phyloP scores from a whole-genome alignment of 2,113 vertebrate genomes.

The Phylloscopus trochiloides region DNA sequence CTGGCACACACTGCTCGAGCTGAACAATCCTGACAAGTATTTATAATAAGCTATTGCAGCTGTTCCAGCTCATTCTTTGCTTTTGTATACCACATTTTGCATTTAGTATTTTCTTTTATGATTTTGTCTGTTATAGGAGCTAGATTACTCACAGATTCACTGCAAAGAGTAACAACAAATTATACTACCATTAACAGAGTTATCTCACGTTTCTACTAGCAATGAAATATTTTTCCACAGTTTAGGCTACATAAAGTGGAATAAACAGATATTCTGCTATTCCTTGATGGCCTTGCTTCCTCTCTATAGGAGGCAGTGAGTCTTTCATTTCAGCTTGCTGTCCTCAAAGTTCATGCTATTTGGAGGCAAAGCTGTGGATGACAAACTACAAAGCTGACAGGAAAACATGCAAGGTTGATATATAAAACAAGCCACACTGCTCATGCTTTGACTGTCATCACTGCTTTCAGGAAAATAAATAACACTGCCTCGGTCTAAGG shows the following conservation, averaged over 20 bases:
- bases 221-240: constrained; percentile 16
- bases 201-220: neutral
- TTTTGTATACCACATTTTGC: constrained; percentile 3
- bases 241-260: neutral
- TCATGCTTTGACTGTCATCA: neutral
- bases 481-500: neutral
- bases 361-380: constrained; percentile 35
- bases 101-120: constrained; percentile 14
- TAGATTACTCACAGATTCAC: neutral
- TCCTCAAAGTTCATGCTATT: constrained; percentile 34
- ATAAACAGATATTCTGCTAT: neutral
- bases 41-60: constrained; percentile 18
- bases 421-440: neutral
- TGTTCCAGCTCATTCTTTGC: constrained; percentile 17
- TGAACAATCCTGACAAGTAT: neutral
- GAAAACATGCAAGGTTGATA: constrained; percentile 20
- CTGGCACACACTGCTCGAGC: neutral
- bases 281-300: neutral
- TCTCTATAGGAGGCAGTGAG: neutral
- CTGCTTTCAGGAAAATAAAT: constrained; percentile 31
- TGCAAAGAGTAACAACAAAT: constrained; percentile 28
- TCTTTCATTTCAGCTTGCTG: constrained; percentile 25
- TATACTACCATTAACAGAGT: neutral
- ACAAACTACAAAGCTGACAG: constrained; percentile 48
- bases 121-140: neutral